Evolutionary conservation across 2,888 invertebrate species (phyloP), one percentile per base, ranked within the genome.

Genomic region (Drosophila ochracea): DNA sequence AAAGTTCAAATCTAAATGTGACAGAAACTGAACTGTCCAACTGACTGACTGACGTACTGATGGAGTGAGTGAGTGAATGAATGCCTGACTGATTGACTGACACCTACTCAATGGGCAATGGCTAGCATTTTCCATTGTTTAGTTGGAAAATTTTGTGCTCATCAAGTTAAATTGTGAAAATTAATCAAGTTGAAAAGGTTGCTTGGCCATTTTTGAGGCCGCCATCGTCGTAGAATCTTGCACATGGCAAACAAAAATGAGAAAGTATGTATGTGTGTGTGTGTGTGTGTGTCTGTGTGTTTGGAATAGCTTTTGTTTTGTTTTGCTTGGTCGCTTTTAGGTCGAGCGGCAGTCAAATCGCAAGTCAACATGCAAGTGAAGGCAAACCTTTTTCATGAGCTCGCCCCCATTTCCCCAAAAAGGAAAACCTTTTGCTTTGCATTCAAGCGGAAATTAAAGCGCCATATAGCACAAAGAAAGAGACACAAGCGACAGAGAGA

Each of bases 101-200:
- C 61, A 63, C 47, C 49, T 61, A 67, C 43, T 53, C 53, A 62
- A 53, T 57, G 65, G 50, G 61, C 31, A 21, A 35, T 49, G 59
- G 50, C 41, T 47, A 52, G 53, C 60, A 58, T 31, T 73, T 66
- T 19, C 55, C 57, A 82, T 73, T 83, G 72, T 86, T 74, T 62
- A n/a, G 55, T 73, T 73, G 66, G 35, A 67, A 83, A 79, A 76
- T 74, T 71, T 64, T 54, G 59, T 73, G 80, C 85, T 88, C 86
- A 86, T 90, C 82, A 84, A 83, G 72, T 82, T 78, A 89, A 88
- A 87, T 84, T 83, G 79, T 82, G 82, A 92, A 84, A 92, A 88
- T 92, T 88, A 91, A 92, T 91, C 90, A 91, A 86, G 88, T 86
- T 81, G 78, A 91, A 89, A 90, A 91, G 84, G 84, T 89, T 79